phyloP scores from a whole-genome alignment of 2,113 vertebrate genomes.

The Xyliphius kryptos region DNA sequence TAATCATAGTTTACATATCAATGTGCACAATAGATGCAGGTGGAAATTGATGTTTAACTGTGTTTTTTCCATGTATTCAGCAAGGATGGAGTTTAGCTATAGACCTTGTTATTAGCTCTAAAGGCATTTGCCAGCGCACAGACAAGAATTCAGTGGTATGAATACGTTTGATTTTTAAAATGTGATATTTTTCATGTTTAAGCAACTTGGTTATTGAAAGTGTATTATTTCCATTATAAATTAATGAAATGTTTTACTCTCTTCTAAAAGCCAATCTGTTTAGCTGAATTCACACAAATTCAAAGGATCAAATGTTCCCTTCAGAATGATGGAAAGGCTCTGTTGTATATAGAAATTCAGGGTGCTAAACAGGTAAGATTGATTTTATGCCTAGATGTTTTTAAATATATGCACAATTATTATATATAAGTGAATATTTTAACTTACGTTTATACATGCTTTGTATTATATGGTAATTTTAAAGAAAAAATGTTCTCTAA shows the following conservation, averaged over 20 bases:
- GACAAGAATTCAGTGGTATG: slow-evolving; percentile 75
- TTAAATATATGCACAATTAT: too few species aligned
- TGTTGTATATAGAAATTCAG: slow-evolving; percentile 74
- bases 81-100: slow-evolving; percentile 86
- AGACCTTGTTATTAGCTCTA: slow-evolving; percentile 81
- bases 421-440: too few species aligned
- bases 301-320: slow-evolving; percentile 71
- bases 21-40: background rate
- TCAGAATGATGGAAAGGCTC: slow-evolving; percentile 61
- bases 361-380: slow-evolving; percentile 77
- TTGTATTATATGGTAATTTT: too few species aligned
- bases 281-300: slow-evolving; percentile 80
- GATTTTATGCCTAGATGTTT: too few species aligned
- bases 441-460: too few species aligned
- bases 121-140: slow-evolving; percentile 82
- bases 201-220: too few species aligned
- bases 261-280: slow-evolving; percentile 67
- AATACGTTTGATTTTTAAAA: too few species aligned
- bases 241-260: slow-evolving; percentile 6
- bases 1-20: too few species aligned
- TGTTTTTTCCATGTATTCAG: slow-evolving; percentile 43
- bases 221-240: too few species aligned
- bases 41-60: background rate
- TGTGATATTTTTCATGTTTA: too few species aligned
- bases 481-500: too few species aligned